Base-by-base conservation (phyloP, 1,140 invertebrate genomes). In the Amphibalanus amphitrite region DNA sequence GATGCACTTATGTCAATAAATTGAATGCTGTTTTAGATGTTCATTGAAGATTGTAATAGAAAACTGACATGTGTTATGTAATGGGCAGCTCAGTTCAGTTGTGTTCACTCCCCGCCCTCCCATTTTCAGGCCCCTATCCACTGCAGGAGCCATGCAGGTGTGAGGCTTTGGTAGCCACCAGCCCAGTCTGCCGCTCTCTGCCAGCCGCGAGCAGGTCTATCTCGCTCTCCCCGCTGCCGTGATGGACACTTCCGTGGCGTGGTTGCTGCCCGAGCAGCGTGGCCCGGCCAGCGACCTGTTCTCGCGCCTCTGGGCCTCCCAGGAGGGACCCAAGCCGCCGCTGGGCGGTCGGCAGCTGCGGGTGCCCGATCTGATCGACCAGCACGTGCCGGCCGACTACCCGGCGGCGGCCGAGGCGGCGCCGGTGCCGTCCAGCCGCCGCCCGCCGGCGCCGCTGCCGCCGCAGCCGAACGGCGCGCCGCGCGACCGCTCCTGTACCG, bases 191-290 rank as follows among this genome's bases (percentile, higher is more conserved):
- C n/a, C n/a, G n/a, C n/a, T n/a, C n/a, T n/a, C n/a, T n/a, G n/a
- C n/a, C n/a, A n/a, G n/a, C n/a, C n/a, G n/a, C n/a, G n/a, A n/a
- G n/a, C n/a, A n/a, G n/a, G n/a, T n/a, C n/a, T n/a, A n/a, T n/a
- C n/a, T n/a, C n/a, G n/a, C n/a, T n/a, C n/a, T n/a, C 47, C 13
- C 47, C 6, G 6, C 47, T 20, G 47, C 47, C 47, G 47, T 20
- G 1, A 96, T 96, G 93, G 93, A 95, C 93, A 90, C 92, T 82
- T 89, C 87, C 84, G 91, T 94, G 83, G 91, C 89, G 85, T 95
- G 92, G 92, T 93, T 90, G 87, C 92, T 94, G 86, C 92, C 92
- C 81, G 94, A 97, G 87, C 93, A 97, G 85, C 88, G 91, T 85
- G 93, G 93, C 82, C 91, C 91, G 83, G 91, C 93, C 78, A 90